A percentile compares a stretch with the other conserved stretches of the same genome.
phyloP scores from a whole-genome alignment of 1,140 invertebrate genomes.

The Ips nitidus region DNA sequence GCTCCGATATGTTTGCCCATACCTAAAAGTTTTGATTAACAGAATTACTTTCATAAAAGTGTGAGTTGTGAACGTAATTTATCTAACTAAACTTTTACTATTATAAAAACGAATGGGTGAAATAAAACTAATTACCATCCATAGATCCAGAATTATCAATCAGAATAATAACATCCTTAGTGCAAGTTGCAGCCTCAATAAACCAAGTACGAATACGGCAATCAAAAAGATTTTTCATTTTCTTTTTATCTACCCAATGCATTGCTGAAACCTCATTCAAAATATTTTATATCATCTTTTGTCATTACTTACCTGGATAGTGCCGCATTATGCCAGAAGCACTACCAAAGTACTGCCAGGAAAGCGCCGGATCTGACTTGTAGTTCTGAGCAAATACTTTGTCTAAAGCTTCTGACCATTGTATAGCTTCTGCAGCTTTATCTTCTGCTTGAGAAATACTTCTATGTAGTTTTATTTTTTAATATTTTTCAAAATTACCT shows the following conservation, averaged over 20 bases:
- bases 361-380: constrained; percentile 82
- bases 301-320: constrained; percentile 67
- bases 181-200: constrained; percentile 95
- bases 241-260: constrained; percentile 57
- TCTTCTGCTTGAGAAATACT: constrained; percentile 50
- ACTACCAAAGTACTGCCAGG: constrained; percentile 97
- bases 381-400: constrained; percentile 85
- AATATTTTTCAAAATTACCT: constrained; percentile 55
- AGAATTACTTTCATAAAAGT: too few species aligned
- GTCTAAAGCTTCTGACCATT: constrained; percentile 86
- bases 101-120: too few species aligned
- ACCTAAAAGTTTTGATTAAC: constrained; percentile 30
- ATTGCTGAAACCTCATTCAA: constrained; percentile 43
- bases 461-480: constrained; percentile 11
- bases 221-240: constrained; percentile 72
- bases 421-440: constrained; percentile 70
- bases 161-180: constrained; percentile 96
- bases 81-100: too few species aligned
- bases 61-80: too few species aligned
- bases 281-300: not conserved
- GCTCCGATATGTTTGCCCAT: constrained; percentile 65
- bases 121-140: constrained; percentile 66
- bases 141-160: constrained; percentile 97
- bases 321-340: constrained; percentile 88
- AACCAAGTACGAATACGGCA: constrained; percentile 90